These are phyloP conservation scores for Mesorhabditis spiculigera DNA, from an alignment of 2,888 invertebrate genomes.

Conservation along the genomic window DNA sequence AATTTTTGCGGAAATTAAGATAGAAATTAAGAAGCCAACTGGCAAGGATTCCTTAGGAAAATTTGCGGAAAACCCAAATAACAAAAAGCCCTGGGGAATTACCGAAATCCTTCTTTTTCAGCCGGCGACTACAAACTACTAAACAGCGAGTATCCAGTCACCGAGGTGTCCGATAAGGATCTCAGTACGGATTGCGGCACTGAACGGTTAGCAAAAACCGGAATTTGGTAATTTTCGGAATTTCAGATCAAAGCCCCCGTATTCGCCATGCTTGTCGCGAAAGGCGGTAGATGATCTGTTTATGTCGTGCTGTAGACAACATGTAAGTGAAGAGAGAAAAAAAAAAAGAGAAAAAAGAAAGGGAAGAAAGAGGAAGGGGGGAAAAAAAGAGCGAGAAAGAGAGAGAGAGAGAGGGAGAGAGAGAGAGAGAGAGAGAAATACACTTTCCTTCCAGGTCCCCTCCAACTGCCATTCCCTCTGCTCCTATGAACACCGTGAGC, in stretches of 20 bases:
- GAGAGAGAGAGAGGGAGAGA: too few relatives aligned
- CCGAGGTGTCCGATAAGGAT: conserved; percentile 48
- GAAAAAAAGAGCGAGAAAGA: too few relatives aligned
- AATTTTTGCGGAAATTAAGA: too few relatives aligned
- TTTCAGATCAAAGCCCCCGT: conserved; percentile 40
- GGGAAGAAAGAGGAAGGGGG: too few relatives aligned
- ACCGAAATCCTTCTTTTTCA: not conserved
- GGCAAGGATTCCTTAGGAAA: too few relatives aligned
- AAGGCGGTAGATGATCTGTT: conserved; percentile 53
- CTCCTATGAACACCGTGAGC: conserved; percentile 54
- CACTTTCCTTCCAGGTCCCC: conserved; percentile 32
- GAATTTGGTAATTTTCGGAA: not conserved
- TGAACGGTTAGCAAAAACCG: conserved; percentile 14
- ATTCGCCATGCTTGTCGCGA: conserved; percentile 49
- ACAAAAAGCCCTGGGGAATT: not conserved
- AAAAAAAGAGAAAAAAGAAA: too few relatives aligned
- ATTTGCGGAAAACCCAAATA: not conserved
- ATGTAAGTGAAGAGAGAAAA: conserved; percentile 25
- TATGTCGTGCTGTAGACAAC: conserved; percentile 50
- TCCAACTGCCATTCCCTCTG: conserved; percentile 52
- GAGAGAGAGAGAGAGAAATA: not conserved
- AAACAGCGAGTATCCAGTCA: conserved; percentile 45
- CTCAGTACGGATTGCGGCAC: conserved; percentile 52
- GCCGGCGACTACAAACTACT: conserved; percentile 42
- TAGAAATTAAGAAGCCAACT: too few relatives aligned